phyloP scores from a whole-genome alignment of 2,113 vertebrate genomes.

The Catagonus wagneri region DNA sequence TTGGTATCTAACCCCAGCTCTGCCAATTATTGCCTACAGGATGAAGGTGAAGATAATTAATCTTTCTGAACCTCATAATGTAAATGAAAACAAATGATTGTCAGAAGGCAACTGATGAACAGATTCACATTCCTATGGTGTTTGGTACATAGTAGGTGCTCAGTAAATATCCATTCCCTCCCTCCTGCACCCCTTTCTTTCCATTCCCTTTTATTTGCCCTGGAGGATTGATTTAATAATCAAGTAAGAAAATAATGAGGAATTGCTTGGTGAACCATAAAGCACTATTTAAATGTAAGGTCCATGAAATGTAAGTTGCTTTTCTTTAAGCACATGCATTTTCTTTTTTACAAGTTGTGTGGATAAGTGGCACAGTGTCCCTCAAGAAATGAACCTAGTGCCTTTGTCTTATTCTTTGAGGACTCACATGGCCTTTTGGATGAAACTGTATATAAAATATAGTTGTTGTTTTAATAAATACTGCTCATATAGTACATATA shows the following conservation, averaged over 20 bases:
- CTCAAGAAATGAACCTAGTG: not conserved
- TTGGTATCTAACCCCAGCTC: not conserved
- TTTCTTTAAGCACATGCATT: conserved; percentile 25
- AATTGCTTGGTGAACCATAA: not conserved
- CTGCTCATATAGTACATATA: not conserved
- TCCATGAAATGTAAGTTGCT: not conserved
- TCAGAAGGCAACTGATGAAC: not conserved
- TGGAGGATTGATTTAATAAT: not conserved
- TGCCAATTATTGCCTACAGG: not conserved
- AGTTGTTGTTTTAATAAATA: conserved; percentile 50
- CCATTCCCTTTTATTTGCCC: not conserved
- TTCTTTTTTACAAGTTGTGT: conserved; percentile 13
- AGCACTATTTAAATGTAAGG: not conserved
- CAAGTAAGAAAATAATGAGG: conserved; percentile 32
- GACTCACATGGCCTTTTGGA: conserved; percentile 6
- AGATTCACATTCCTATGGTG: not conserved
- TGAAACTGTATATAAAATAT: conserved; percentile 41
- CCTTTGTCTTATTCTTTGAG: conserved; percentile 51
- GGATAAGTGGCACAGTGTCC: not conserved
- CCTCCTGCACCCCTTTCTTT: not conserved
- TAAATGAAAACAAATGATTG: not conserved
- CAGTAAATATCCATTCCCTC: not conserved
- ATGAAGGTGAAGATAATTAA: not conserved
- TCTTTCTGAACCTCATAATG: conserved; percentile 30
- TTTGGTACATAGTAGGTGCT: not conserved